These are phyloP conservation scores for Gasteruption jaculator DNA, from an alignment of 2,888 invertebrate species.

Conservation along the genomic window DNA sequence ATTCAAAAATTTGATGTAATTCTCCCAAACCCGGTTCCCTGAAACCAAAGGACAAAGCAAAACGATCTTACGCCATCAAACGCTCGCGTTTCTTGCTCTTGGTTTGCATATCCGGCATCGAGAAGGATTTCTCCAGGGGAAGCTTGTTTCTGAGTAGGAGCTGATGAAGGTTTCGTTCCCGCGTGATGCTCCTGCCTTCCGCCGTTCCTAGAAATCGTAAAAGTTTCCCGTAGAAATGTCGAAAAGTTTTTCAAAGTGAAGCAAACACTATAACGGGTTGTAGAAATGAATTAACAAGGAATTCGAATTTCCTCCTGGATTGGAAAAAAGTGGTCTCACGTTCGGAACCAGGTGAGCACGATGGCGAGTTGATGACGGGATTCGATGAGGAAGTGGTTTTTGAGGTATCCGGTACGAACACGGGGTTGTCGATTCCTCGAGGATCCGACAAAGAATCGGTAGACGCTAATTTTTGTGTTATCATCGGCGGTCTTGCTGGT, in stretches of 20 bases:
- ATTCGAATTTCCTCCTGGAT: no score
- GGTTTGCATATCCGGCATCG: constrained; percentile 80
- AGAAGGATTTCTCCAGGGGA: constrained; percentile 74
- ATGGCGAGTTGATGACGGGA: constrained; percentile 26
- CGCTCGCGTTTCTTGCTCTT: constrained; percentile 68
- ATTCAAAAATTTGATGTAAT: not conserved
- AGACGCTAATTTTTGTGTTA: constrained; percentile 26
- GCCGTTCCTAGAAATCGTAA: constrained; percentile 12
- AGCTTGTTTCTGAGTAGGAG: constrained; percentile 57
- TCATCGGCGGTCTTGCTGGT: constrained; percentile 15
- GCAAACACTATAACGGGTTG: no score
- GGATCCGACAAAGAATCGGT: constrained; percentile 44
- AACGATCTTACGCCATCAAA: constrained; percentile 70
- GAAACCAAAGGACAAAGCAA: constrained; percentile 9
- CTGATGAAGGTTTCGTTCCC: constrained; percentile 55
- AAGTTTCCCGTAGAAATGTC: constrained; percentile 5
- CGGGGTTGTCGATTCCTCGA: constrained; percentile 37
- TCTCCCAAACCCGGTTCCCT: no score
- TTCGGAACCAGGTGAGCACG: no score
- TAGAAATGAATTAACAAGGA: no score
- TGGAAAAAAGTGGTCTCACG: no score
- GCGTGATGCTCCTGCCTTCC: constrained; percentile 29
- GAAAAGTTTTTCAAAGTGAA: constrained; percentile 28
- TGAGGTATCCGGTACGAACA: constrained; percentile 33
- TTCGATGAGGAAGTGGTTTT: constrained; percentile 29